phyloP scores from a whole-genome alignment of 2,113 vertebrate genomes.

The Prunella himalayana region DNA sequence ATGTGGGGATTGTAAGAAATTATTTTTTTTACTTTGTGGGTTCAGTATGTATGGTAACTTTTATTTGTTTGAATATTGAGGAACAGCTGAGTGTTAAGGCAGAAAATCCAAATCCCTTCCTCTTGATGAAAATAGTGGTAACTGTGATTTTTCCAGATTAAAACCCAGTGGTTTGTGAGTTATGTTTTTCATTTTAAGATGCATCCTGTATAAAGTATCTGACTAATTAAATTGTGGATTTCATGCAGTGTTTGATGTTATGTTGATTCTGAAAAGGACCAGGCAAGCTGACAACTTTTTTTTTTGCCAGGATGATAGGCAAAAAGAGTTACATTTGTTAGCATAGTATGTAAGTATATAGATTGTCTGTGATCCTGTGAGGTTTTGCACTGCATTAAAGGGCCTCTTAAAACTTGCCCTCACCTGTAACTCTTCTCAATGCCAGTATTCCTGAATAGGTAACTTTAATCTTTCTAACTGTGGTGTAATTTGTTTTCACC shows the following conservation, averaged over 20 bases:
- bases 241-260: conserved; percentile 18
- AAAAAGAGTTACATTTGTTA: neutral
- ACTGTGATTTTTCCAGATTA: conserved; percentile 14
- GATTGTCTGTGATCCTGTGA: neutral
- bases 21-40: neutral
- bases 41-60: neutral
- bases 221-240: conserved; percentile 35
- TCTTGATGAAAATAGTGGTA: neutral
- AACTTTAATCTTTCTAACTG: neutral
- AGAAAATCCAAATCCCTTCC: neutral
- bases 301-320: neutral
- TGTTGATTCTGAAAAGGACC: conserved; percentile 13
- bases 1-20: neutral
- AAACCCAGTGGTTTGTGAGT: neutral
- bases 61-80: conserved; percentile 2
- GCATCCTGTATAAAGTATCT: conserved; percentile 38
- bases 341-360: neutral
- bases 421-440: neutral
- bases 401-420: neutral
- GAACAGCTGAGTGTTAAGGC: neutral
- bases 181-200: conserved; percentile 44
- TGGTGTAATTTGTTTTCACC: neutral
- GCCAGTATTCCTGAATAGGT: neutral
- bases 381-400: neutral
- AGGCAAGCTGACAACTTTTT: neutral